Conservation (phyloP, 2,888 invertebrate species). For the Clitarchus hookeri region DNA sequence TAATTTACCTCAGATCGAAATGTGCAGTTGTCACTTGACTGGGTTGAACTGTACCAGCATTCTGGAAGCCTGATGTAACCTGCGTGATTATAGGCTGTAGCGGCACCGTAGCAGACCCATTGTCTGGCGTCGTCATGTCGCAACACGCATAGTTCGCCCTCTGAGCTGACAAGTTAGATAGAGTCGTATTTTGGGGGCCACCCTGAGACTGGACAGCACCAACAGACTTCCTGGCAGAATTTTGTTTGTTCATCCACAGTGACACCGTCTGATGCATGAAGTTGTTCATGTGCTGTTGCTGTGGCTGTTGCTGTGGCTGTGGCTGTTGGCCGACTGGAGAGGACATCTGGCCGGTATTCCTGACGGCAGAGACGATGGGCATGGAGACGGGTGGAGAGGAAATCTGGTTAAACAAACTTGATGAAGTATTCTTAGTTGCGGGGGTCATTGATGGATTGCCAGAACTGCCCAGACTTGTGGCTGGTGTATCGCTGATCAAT, state of each 20-base stretch:
- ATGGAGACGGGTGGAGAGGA: not conserved
- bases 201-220: not conserved
- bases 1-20: not conserved
- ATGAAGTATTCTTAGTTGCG: not conserved
- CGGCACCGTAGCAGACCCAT: not conserved
- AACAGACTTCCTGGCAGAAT: not conserved
- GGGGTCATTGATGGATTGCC: not conserved
- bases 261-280: constrained; percentile 3
- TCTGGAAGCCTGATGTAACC: not conserved
- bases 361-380: not conserved
- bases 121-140: not conserved
- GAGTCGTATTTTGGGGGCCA: not conserved
- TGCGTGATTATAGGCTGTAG: not conserved
- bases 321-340: not conserved
- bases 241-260: not conserved
- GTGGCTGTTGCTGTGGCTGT: not conserved
- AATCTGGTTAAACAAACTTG: not conserved
- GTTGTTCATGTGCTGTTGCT: not conserved
- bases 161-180: not conserved
- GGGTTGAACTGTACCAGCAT: not conserved
- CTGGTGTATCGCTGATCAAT: not conserved
- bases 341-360: not conserved
- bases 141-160: not conserved
- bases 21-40: not conserved
- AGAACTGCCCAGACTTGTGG: not conserved